Conservation (phyloP, 2,113 vertebrate species). For the Pterocles gutturalis region DNA sequence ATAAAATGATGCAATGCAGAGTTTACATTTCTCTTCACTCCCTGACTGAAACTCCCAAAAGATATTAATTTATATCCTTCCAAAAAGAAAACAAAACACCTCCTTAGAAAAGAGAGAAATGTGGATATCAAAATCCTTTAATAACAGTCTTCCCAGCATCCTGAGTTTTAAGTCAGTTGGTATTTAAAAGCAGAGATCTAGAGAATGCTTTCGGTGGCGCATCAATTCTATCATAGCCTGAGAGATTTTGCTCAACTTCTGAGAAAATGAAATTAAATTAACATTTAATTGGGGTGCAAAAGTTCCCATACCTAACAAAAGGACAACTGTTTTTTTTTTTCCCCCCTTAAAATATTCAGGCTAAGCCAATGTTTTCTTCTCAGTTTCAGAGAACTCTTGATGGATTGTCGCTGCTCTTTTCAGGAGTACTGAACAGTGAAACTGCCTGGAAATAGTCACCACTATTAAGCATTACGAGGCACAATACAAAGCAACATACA, state of each 20-base stretch:
- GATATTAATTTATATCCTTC: neutral
- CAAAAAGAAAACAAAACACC: neutral
- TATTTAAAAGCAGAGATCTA: neutral
- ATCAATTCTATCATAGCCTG: neutral
- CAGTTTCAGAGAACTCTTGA: neutral
- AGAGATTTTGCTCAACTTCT: neutral
- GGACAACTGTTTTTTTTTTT: neutral
- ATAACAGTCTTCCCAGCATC: neutral
- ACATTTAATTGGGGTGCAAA: neutral
- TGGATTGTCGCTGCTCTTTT: neutral
- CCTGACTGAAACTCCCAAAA: neutral
- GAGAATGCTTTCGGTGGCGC: rapidly evolving
- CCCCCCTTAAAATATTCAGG: neutral
- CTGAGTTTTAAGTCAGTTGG: neutral
- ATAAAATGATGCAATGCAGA: neutral
- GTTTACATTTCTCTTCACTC: neutral
- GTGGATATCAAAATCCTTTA: neutral
- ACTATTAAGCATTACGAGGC: neutral
- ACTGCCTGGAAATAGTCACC: neutral
- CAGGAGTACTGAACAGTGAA: neutral
- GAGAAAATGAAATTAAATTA: neutral
- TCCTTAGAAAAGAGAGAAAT: neutral
- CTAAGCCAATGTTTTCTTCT: neutral
- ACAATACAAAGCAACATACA: neutral
- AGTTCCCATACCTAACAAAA: neutral